Evolutionary conservation across 2,888 invertebrate genomes (phyloP), one percentile per base, ranked within the genome.

Genomic region (Heteropelma amictum): DNA sequence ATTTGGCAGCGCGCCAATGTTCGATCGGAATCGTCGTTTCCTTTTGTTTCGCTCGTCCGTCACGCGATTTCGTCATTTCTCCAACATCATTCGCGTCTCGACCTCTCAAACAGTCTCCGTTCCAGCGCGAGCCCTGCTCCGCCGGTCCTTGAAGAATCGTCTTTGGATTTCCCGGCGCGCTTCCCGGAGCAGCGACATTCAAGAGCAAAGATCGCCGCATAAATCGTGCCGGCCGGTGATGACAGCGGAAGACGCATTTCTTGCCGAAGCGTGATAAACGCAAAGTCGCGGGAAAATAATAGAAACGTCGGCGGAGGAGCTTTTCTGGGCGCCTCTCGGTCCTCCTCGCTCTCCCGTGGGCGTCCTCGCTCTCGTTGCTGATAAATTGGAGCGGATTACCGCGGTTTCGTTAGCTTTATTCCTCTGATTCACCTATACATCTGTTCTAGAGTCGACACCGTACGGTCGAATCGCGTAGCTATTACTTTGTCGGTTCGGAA

Each of bases 331-430:
- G 17, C n/a, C 17, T 51, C 19, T 28, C 26, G 35, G n/a, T 35
- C 23, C 12, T 10, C 14, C 23, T 8, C 3, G 3, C 56, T 49
- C 26, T 35, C 26, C 49, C 72, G 82, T 84, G 83, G 82, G 82
- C 83, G 83, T 67, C 28, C 79, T 76, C 80, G 83, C 83, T n/a
- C n/a, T n/a, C 7, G 12, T 85, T 83, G 79, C 84, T 85, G 85
- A 87, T 86, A 86, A 88, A 88, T 88, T 86, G 80, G 81, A 81
- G 79, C 82, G 80, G 83, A 88, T 88, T 87, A 80, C 81, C 80
- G 83, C 5, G 28, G 40, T 82, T 83, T 84, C 83, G 83, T 78
- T 80, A 14, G 72, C 80, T 82, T 72, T 80, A 79, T 79, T 81
- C 79, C 78, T 56, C 40, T 38, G n/a, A n/a, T n/a, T n/a, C 30